phyloP scores from a whole-genome alignment of 53 echinoderm and acorn worm genomes.

The Echinometra lucunter region DNA sequence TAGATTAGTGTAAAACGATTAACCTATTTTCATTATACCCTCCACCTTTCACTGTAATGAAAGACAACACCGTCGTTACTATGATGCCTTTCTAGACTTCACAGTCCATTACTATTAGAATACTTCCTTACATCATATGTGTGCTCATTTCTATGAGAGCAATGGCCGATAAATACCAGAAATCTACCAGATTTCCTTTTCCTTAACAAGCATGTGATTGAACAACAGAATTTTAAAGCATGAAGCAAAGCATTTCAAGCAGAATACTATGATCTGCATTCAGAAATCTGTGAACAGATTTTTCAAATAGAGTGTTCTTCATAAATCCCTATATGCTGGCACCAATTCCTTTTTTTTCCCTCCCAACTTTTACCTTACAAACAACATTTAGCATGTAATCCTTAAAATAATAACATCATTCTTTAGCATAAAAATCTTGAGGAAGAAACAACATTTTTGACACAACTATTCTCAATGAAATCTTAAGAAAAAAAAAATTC shows the following conservation, averaged over 20 bases:
- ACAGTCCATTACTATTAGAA: conserved; percentile 23
- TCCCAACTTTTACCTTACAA: too few species aligned
- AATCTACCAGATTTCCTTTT: conserved; percentile 42
- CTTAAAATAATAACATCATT: not conserved
- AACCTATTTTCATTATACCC: not conserved
- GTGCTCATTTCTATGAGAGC: not conserved
- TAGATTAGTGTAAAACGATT: conserved; percentile 32
- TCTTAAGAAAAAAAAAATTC: not conserved
- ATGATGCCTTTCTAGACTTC: conserved; percentile 35
- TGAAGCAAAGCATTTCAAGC: not conserved
- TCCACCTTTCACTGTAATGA: not conserved
- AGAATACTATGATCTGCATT: not conserved
- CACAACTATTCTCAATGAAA: not conserved
- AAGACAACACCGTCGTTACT: not conserved
- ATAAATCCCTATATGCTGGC: not conserved
- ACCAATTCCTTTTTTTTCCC: too few species aligned
- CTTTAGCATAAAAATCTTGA: not conserved
- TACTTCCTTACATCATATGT: conserved; percentile 43
- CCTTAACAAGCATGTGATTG: conserved; percentile 28
- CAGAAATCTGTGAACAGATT: not conserved
- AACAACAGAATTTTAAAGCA: not conserved
- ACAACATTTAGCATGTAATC: not conserved
- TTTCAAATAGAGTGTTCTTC: not conserved
- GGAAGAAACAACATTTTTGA: not conserved
- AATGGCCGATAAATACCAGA: conserved; percentile 29